Evolutionary conservation across 2,888 invertebrate genomes (phyloP), one percentile per base, ranked within the genome.

Genomic region (Caenorhabditis doughertyi): DNA sequence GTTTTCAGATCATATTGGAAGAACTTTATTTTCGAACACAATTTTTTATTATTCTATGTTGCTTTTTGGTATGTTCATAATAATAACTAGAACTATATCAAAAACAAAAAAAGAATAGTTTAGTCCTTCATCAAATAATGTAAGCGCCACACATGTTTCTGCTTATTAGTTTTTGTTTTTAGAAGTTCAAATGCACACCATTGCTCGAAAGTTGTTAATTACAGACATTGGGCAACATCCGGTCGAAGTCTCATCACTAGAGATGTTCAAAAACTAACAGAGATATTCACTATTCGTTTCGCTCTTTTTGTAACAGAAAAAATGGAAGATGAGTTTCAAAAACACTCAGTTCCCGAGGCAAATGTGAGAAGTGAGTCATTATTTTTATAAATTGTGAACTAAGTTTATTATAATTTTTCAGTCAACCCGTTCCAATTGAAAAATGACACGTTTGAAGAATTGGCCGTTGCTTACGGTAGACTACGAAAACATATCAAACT

Each of bases 181-280:
- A n/a, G n/a, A n/a, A n/a, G n/a, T n/a, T n/a, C n/a, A n/a, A n/a
- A n/a, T n/a, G n/a, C n/a, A n/a, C n/a, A n/a, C n/a, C n/a, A n/a
- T n/a, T n/a, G n/a, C n/a, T n/a, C n/a, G n/a, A n/a, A n/a, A n/a
- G n/a, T n/a, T n/a, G n/a, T n/a, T n/a, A n/a, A n/a, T n/a, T 82
- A 9, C 65, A 87, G 87, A 21, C 80, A 81, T 47, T 87, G 87
- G 87, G 83, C 87, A 13, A 87, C 84, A 18, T 80, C 84, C 3
- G 85, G 87, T 25, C 35, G 87, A 21, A 85, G 84, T 55, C 65
- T 87, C 18, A 84, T 83, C 32, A 85, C 84, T 1, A 71, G 87
- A 58, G 87, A 87, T 67, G 84, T 85, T 16, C 87, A 87, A 35
- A 87, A 87, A 77, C 84, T 87, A 8, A 83, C 85, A 0, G 84